phyloP scores from a whole-genome alignment of 2,888 invertebrate genomes.

The Torymus tubicola region DNA sequence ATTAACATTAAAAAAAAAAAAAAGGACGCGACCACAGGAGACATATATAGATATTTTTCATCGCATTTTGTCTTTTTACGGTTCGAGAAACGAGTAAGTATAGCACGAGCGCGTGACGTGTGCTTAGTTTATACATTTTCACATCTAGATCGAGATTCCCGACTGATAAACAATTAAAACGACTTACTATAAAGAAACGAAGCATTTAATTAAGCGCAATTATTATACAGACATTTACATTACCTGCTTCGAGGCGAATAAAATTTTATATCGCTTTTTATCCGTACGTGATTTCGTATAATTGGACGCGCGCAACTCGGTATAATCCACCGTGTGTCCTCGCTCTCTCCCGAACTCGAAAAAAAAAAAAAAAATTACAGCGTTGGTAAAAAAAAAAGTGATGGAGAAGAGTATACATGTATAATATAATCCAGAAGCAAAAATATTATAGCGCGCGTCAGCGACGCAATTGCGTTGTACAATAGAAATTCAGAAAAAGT shows the following conservation, averaged over 20 bases:
- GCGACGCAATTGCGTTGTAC: not conserved
- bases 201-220: not conserved
- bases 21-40: too few relatives aligned
- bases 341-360: too few relatives aligned
- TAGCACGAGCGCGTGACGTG: too few relatives aligned
- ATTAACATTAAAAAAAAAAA: too few relatives aligned
- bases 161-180: not conserved
- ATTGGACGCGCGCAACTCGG: not conserved
- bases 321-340: too few relatives aligned
- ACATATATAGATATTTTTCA: too few relatives aligned
- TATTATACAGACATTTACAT: not conserved
- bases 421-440: too few relatives aligned
- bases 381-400: too few relatives aligned
- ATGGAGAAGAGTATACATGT: too few relatives aligned
- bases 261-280: not conserved
- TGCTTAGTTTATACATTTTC: not conserved
- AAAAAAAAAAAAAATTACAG: too few relatives aligned
- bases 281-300: not conserved
- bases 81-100: not conserved
- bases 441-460: too few relatives aligned
- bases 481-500: not conserved
- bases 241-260: not conserved
- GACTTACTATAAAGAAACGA: not conserved
- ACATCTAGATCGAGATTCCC: slow-evolving; percentile 6
- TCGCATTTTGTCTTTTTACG: not conserved